Percentiles rank a stretch among this genome's conserved stretches.
Conservation (phyloP, 2,888 invertebrate species). For the Aethes cnicana region DNA sequence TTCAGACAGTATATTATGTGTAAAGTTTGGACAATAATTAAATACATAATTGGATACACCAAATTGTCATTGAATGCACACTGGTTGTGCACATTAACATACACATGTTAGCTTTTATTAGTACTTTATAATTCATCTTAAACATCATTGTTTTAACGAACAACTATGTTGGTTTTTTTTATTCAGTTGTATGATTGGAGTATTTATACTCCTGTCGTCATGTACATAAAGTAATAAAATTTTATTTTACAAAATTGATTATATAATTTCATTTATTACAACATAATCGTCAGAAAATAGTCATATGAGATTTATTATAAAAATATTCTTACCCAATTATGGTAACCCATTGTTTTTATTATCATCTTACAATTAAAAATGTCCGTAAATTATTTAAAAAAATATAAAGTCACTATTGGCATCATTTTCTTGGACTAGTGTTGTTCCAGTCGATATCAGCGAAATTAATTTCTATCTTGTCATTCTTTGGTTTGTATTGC, state of each 20-base stretch:
- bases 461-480: constrained; percentile 87
- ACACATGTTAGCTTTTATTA: constrained; percentile 26
- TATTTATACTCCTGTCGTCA: constrained; percentile 66
- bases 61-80: constrained; percentile 43
- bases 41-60: constrained; percentile 59
- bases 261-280: constrained; percentile 28
- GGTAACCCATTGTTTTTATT: constrained; percentile 21
- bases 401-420: constrained; percentile 1
- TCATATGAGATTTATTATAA: constrained; percentile 6
- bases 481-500: constrained; percentile 84
- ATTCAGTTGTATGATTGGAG: constrained; percentile 65
- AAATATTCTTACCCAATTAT: constrained; percentile 20
- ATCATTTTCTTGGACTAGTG: constrained; percentile 42
- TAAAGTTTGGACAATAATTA: constrained; percentile 78
- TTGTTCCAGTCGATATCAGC: constrained; percentile 82
- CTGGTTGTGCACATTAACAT: constrained; percentile 27
- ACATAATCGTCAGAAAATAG: background rate
- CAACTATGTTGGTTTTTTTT: constrained; percentile 59
- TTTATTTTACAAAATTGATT: constrained; percentile 72
- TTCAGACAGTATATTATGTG: constrained; percentile 66
- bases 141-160: constrained; percentile 39
- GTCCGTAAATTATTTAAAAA: no score
- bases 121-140: constrained; percentile 17
- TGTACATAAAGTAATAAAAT: constrained; percentile 80
- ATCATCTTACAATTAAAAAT: constrained; percentile 6